phyloP scores from a whole-genome alignment of 2,113 vertebrate species.

The Enhydra lutris region DNA sequence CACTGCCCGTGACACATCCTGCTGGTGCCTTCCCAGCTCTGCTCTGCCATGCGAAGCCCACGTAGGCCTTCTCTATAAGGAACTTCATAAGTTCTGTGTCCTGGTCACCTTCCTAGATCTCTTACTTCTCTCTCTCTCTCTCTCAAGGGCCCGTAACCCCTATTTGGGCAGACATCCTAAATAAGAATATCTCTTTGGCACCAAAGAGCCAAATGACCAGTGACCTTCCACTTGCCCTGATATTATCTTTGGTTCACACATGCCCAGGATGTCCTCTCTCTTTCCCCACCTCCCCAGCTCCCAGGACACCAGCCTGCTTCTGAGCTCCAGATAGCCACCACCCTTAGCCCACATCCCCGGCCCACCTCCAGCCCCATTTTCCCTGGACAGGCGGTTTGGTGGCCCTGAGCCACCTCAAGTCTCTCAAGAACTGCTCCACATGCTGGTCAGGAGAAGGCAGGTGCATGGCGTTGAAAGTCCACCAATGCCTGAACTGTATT shows the following conservation, averaged over 20 bases:
- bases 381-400: background rate
- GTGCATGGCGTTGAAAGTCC: background rate
- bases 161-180: background rate
- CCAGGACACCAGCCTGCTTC: background rate
- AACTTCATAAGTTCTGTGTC: background rate
- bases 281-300: background rate
- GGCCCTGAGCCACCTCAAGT: background rate
- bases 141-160: background rate
- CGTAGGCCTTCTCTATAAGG: background rate
- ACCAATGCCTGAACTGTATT: background rate
- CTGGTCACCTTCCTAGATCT: background rate
- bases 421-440: background rate
- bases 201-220: background rate
- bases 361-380: background rate
- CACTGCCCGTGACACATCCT: background rate
- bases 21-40: background rate
- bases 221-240: no score
- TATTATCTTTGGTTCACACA: background rate
- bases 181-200: background rate
- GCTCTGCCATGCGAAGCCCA: background rate
- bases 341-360: background rate
- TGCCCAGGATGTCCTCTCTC: background rate
- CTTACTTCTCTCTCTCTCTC: background rate
- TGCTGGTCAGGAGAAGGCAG: background rate
- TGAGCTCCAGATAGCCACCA: background rate